Evolutionary conservation across 2,113 vertebrate species (phyloP), one percentile per base, ranked within the genome.

Genomic region (Sorex araneus): DNA sequence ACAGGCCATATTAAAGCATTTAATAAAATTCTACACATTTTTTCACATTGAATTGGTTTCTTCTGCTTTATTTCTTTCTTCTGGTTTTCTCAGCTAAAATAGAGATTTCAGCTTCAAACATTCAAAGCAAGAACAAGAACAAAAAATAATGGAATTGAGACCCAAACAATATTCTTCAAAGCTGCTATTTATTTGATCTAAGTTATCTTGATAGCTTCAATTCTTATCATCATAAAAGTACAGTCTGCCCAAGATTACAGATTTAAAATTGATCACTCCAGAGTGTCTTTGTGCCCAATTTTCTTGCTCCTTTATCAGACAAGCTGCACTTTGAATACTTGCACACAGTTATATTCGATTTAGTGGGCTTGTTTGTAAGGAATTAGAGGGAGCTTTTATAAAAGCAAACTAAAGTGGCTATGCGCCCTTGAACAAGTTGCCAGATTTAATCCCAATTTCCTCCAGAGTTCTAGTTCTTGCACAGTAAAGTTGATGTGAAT

Each of bases 111-210:
- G 45, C 3, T 40, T 89, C 9, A 66, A 30, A 50, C 10, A 50
- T 57, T 70, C 4, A 54, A 54, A 54, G 3, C 54, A 54, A 54
- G 54, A 54, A 54, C 54, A 54, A 54, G 40, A 40, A 40, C 40
- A 40, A 40, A 40, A 54, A 54, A 45, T 84, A 92, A 28, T 92
- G 54, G 34, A 77, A 86, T 32, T 82, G 71, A 82, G 8, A 89
- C 25, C 7, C 64, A 79, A 69, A 73, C 25, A 36, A 2, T 63
- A 74, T 84, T 91, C 6, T 81, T 70, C 32, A 92, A 43, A 77
- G 69, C 32, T 76, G 23, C 23, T 89, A 5, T 80, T 71, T 80
- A 30, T 82, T 82, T 92, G 80, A 89, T 80, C 85, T 94, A 54
- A 92, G 77, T 71, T 79, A 60, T 73, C 30, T 73, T 82, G 60